Evolutionary conservation across 1,140 invertebrate genomes (phyloP), one percentile per base, ranked within the genome.

Genomic region (Apolygus lucorum): DNA sequence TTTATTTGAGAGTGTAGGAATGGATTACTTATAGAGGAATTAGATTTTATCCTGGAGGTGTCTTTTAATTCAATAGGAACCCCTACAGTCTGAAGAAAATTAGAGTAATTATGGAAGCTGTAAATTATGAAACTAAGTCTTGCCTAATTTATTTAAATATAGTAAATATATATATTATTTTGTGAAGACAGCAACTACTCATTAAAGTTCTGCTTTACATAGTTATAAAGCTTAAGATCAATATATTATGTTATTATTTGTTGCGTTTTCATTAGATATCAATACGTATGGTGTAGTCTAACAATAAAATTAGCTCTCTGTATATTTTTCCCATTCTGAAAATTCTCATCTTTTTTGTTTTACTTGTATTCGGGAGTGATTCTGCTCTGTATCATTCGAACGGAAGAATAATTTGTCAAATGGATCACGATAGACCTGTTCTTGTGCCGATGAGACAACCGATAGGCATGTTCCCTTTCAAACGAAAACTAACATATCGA

Each of bases 141-240:
- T 70, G 68, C 68, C 63, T 70, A 70, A 70, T 64, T 70, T 70
- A 64, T 64, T 70, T 64, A 69, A 69, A 69, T 27, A 49, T 63
- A 68, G 24, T 62, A 69, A 69, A 69, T 27, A 49, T 63, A 68
- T 21, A 28, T 62, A 21, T 68, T 21, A 52, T 49, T 34, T 25
- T 25, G 22, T n/a, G 67, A 54, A 49, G 52, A 52, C 52, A 24
- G 24, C 52, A 24, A 59, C 13, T 21, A 59, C 22, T 49, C 34
- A 17, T 8, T n/a, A n/a, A 42, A 17, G 4, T 4, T 4, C 17
- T 42, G 34, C 34, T 42, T 42, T 42, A 17, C 34, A 42, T 42
- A 42, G 34, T 42, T 42, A 42, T 42, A 42, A 42, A 42, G 34
- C 34, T 8, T 42, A 17, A 42, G 34, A 42, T 42, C 34, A 42